Percentiles rank a stretch among this genome's conserved stretches.
Conservation (phyloP, 53 echinoderm and acorn worm genomes). For the Antedon mediterranea region DNA sequence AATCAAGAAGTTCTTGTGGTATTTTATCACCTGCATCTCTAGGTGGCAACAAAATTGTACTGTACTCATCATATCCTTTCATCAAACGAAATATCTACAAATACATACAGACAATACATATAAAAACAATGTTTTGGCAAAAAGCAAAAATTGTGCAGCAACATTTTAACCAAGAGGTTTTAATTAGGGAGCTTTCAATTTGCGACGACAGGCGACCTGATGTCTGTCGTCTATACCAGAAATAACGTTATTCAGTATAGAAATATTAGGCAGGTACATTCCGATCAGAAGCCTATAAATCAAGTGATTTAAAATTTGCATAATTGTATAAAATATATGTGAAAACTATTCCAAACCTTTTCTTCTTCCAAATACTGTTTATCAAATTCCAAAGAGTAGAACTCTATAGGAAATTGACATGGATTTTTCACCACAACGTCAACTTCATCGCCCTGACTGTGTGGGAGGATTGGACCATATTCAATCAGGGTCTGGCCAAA, state of each 20-base stretch:
- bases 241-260: too few species aligned
- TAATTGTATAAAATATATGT: too few species aligned
- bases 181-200: too few species aligned
- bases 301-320: too few species aligned
- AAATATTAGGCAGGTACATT: too few species aligned
- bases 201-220: too few species aligned
- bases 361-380: conserved; percentile 91
- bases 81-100: conserved; percentile 66
- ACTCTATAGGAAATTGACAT: conserved; percentile 84
- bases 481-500: conserved; percentile 80
- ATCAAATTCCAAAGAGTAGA: conserved; percentile 97
- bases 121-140: too few species aligned
- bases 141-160: too few species aligned
- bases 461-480: conserved; percentile 95
- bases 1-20: conserved; percentile 59
- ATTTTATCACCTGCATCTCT: conserved; percentile 69
- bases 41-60: conserved; percentile 83
- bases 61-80: conserved; percentile 94
- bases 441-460: conserved; percentile 86
- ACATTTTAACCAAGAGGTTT: too few species aligned
- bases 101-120: background rate
- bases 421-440: conserved; percentile 89
- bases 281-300: too few species aligned
- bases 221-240: too few species aligned
- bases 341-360: conserved; percentile 41